Base-by-base conservation (phyloP, 2,888 invertebrate genomes). In the Limnephilus lunatus region DNA sequence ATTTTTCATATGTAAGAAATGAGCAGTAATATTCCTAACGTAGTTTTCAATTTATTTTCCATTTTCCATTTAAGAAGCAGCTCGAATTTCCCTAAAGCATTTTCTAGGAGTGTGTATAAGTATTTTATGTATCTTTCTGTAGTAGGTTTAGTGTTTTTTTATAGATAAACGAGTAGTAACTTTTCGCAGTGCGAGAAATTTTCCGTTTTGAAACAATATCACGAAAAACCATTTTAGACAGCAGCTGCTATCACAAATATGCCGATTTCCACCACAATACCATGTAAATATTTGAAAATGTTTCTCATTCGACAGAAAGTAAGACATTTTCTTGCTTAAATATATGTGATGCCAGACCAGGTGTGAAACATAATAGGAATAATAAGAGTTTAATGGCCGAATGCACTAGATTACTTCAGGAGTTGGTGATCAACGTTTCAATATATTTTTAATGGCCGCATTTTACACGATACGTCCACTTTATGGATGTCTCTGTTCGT, bases 401-500 rank as follows among this genome's bases (percentile, higher is more conserved):
- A 9, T 68, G 68, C 68, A 68, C 53, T 68, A 68, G 53, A 25
- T 68, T 68, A 68, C 68, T 68, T 68, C 68, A 68, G 25, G 68
- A 7, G 68, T n/a, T 68, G 68, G 68, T 68, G 68, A 68, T 68
- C 68, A 68, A 25, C 68, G 25, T 68, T 68, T 68, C 68, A 68
- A 68, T 68, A 68, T 68, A 68, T 68, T 68, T 68, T 68, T 68
- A 68, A 68, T 68, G n/a, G 68, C 25, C 32, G 82, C 82, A 82
- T 82, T 82, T 82, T 32, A 82, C 30, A 32, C 32, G n/a, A 85
- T 39, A 39, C 39, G 85, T 39, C 82, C 32, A 83, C 39, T 39
- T 85, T n/a, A 35, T 35, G 39, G 35, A 85, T n/a, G 86, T 44
- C 48, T 86, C 86, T 86, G n/a, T 30, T 86, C 30, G 86, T 48